Conservation (phyloP, 1,140 invertebrate genomes). For the Temnothorax longispinosus region DNA sequence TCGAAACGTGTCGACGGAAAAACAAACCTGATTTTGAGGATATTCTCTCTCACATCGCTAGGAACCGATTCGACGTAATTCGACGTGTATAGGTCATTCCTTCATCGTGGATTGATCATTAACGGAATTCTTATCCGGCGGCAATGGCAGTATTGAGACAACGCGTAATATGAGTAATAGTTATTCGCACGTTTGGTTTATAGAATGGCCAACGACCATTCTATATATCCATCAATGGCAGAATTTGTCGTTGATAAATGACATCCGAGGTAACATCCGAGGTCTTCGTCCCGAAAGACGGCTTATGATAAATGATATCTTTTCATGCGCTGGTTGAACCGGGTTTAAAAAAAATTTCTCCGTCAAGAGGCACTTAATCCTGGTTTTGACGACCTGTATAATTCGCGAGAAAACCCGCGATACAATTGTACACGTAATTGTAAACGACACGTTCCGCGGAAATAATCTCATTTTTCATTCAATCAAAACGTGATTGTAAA, state of each 20-base stretch:
- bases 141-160: neutral
- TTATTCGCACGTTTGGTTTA: neutral
- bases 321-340: neutral
- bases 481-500: neutral
- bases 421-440: neutral
- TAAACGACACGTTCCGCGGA: neutral
- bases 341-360: conserved; percentile 11
- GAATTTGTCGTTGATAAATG: conserved; percentile 37
- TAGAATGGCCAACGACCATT: neutral
- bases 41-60: neutral
- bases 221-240: neutral
- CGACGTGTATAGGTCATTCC: neutral
- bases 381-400: neutral
- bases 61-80: neutral
- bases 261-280: neutral
- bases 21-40: neutral
- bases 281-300: neutral
- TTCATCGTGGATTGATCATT: neutral
- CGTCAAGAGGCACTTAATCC: neutral
- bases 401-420: neutral
- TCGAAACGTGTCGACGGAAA: neutral
- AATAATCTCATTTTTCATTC: conserved; percentile 15
- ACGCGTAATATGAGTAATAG: neutral
- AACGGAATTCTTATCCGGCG: neutral
- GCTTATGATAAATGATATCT: conserved; percentile 10